A percentile compares a stretch with the other conserved stretches of the same genome.
These are phyloP conservation scores for Noctuana brunneofusca DNA, from an alignment of 2,888 invertebrate genomes.

Conservation along the genomic window DNA sequence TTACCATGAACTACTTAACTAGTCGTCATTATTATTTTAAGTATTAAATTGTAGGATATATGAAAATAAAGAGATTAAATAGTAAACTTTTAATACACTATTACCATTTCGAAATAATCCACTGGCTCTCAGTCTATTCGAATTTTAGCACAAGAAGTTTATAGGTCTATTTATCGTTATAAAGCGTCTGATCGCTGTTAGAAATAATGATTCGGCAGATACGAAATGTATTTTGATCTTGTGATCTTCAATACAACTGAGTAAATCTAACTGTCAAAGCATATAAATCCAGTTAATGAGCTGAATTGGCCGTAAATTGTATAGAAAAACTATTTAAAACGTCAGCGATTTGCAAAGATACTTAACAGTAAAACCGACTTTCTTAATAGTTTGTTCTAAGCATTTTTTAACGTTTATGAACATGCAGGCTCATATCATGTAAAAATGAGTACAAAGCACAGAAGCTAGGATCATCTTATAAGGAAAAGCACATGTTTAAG, in stretches of 20 bases:
- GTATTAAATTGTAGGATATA: no score
- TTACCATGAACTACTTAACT: no score
- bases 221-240: background rate
- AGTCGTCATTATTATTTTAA: no score
- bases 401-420: no score
- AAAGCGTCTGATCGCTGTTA: background rate
- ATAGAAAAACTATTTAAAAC: background rate
- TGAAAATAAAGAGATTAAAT: no score
- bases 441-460: no score
- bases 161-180: background rate
- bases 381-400: no score
- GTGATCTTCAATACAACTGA: background rate
- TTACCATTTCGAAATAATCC: background rate
- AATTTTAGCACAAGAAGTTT: constrained; percentile 1
- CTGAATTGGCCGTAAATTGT: background rate
- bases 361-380: no score
- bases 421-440: no score
- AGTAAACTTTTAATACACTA: no score
- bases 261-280: background rate
- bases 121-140: background rate
- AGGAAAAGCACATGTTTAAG: no score
- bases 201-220: background rate
- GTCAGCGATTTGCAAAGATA: background rate
- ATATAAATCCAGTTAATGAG: background rate
- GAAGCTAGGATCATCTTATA: no score